Conservation (phyloP, 2,113 vertebrate genomes). For the Vulpes lagopus region DNA sequence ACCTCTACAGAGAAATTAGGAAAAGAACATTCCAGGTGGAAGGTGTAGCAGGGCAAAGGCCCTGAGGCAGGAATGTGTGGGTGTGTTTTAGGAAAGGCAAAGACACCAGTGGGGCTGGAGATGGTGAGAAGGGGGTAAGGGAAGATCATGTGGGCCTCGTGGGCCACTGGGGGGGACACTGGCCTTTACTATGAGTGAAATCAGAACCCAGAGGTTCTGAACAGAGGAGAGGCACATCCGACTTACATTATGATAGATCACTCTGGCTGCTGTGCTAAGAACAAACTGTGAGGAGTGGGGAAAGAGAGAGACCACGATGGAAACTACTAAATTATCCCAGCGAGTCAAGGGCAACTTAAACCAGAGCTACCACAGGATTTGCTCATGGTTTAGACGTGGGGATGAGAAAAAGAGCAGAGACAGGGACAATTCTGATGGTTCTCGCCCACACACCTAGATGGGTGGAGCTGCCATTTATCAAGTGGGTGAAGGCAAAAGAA, state of each 20-base stretch:
- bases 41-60: background rate
- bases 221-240: background rate
- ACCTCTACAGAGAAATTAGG: background rate
- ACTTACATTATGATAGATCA: too few species aligned
- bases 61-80: background rate
- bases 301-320: background rate
- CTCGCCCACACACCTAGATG: background rate
- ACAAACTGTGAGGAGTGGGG: background rate
- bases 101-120: rapidly evolving
- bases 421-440: rapidly evolving
- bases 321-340: too few species aligned
- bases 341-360: rapidly evolving
- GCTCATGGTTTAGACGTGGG: background rate
- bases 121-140: rapidly evolving
- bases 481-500: background rate
- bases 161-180: background rate
- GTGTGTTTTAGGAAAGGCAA: background rate
- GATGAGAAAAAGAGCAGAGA: background rate
- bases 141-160: background rate
- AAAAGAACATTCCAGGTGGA: background rate
- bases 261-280: background rate
- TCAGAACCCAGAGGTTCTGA: background rate
- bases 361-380: rapidly evolving
- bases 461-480: background rate
- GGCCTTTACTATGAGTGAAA: background rate